phyloP scores from a whole-genome alignment of 2,797 vertebrate species.

The Meriones psammophilus region DNA sequence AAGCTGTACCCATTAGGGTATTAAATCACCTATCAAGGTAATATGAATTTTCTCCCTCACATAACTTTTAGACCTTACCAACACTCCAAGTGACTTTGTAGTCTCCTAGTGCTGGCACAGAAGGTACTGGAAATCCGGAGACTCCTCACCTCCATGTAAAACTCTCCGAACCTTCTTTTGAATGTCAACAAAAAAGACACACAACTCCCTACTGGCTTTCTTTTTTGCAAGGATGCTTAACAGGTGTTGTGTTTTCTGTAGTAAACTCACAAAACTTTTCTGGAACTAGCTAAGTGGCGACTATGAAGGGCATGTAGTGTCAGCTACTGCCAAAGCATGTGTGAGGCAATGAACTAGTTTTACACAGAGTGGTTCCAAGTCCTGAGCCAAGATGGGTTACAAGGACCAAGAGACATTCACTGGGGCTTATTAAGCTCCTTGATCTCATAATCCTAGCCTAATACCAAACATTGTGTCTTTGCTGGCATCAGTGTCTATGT shows the following conservation, averaged over 20 bases:
- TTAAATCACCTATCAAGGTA: background rate
- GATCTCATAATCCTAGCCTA: background rate
- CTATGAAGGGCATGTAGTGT: background rate
- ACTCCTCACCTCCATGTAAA: background rate
- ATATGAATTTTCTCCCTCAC: background rate
- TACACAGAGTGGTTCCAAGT: background rate
- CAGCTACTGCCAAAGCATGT: background rate
- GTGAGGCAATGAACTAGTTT: slow-evolving; percentile 5
- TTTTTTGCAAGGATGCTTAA: slow-evolving; percentile 1
- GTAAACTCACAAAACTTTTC: slow-evolving; percentile 24
- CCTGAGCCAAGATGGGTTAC: background rate
- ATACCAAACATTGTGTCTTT: background rate
- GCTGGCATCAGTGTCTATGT: background rate
- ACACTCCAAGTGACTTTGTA: background rate
- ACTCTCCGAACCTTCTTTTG: slow-evolving; percentile 40
- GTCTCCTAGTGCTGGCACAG: background rate
- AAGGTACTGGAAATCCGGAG: slow-evolving; percentile 2
- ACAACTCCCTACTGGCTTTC: background rate
- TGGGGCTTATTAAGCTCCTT: background rate
- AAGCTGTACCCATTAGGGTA: background rate
- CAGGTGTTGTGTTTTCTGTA: background rate
- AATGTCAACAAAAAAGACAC: background rate
- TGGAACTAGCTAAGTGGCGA: background rate
- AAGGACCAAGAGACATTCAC: background rate
- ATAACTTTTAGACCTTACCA: background rate